Base-by-base conservation (phyloP, 2,797 vertebrate species). In the Siniperca scherzeri region DNA sequence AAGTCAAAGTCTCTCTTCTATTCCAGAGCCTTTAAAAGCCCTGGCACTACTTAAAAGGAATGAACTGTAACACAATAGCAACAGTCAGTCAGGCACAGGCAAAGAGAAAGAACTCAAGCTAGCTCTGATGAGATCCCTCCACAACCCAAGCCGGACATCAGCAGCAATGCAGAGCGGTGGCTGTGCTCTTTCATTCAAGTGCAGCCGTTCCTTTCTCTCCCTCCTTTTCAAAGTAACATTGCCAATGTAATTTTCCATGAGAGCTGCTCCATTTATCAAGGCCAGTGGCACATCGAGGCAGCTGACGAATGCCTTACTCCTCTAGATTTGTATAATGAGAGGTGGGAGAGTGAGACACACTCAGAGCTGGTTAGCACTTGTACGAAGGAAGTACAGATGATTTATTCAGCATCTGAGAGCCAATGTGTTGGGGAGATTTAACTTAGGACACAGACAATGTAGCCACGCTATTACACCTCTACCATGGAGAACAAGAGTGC, bases 171-270 rank as follows among this genome's bases (percentile, higher is more conserved):
- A 85, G 91, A 89, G 89, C 72, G 27, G 75, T 53, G 64, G 88
- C 88, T 84, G 27, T 71, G 82, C 88, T 91, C 91, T 90, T 91
- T 93, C 82, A 89, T 91, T 93, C 77, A 77, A 93, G 82, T 74
- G 83, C 79, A 87, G 84, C 83, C 86, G 76, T 80, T 86, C 71
- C 82, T 84, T 70, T 78, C 70, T 83, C 78, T 76, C 75, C 33
- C 77, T 79, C 64, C 57, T 74, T 56, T 87, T 93, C 87, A 87
- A 87, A 92, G 89, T 85, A 89, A 90, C 91, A 87, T 74, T 78
- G 90, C 91, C 90, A 89, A 91, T 91, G 93, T 94, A 91, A 94
- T 95, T 94, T 95, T 94, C 93, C 90, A 87, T 92, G 91, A 93
- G 88, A 92, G 93, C 88, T 86, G 87, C 88, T 93, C 92, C 92